Conservation (phyloP, 2,113 vertebrate genomes). For the Mastomys coucha region DNA sequence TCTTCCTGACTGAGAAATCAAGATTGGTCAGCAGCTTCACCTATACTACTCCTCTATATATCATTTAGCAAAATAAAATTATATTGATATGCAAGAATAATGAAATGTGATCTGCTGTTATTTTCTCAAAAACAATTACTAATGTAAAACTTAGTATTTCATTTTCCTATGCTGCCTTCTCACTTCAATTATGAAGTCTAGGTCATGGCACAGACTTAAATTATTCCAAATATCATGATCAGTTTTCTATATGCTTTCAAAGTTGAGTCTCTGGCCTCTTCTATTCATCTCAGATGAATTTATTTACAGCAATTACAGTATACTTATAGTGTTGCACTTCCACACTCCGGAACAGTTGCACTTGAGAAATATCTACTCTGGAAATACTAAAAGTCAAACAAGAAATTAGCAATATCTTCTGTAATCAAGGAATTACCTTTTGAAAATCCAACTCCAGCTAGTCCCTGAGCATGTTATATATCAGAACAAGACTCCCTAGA, state of each 20-base stretch:
- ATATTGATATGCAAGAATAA: slow-evolving; percentile 56
- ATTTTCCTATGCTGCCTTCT: slow-evolving; percentile 60
- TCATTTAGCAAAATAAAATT: slow-evolving; percentile 68
- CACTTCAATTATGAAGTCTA: slow-evolving; percentile 4
- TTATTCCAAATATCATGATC: background rate
- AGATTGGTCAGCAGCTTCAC: slow-evolving; percentile 22
- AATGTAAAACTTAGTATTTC: slow-evolving; percentile 38
- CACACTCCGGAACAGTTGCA: slow-evolving; percentile 21
- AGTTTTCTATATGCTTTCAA: slow-evolving; percentile 44
- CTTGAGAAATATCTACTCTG: slow-evolving; percentile 11
- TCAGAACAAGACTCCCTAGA: slow-evolving; percentile 63
- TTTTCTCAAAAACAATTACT: slow-evolving; percentile 52
- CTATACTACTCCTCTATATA: slow-evolving; percentile 8
- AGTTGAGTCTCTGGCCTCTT: background rate
- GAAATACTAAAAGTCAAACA: background rate
- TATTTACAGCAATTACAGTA: background rate
- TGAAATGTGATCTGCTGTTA: slow-evolving; percentile 12
- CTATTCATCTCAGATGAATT: background rate
- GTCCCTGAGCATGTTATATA: slow-evolving; percentile 75
- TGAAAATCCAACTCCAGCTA: slow-evolving; percentile 64
- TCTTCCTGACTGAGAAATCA: slow-evolving; percentile 37
- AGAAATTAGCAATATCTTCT: slow-evolving; percentile 52
- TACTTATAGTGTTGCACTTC: background rate
- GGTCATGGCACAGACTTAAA: background rate
- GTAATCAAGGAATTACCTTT: slow-evolving; percentile 73